Evolutionary conservation across 2,113 vertebrate species (phyloP).

Genomic region (Pedetes capensis): DNA sequence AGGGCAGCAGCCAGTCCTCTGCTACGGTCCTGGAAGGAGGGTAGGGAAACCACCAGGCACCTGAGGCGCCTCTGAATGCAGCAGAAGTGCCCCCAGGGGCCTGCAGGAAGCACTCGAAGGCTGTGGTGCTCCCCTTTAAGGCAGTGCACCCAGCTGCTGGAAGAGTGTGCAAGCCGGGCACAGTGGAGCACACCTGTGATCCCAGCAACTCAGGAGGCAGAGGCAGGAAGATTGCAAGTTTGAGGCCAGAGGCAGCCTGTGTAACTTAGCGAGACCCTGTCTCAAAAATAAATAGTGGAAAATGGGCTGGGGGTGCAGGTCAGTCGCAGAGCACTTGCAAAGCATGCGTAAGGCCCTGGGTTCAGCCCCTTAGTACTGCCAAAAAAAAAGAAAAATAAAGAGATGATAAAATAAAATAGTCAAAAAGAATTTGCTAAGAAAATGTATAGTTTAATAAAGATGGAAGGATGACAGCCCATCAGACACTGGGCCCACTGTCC

Average conservation of each 20-base stretch:
- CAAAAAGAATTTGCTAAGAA: background rate
- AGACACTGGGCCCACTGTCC: background rate
- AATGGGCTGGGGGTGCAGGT: background rate
- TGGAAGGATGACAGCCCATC: background rate
- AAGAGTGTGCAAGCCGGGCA: background rate
- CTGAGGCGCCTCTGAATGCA: background rate
- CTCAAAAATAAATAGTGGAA: background rate
- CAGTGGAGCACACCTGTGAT: too few relatives aligned
- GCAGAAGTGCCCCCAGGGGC: too few relatives aligned
- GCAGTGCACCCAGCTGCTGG: background rate
- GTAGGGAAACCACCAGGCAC: accelerated
- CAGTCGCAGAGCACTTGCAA: background rate
- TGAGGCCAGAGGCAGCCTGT: too few relatives aligned
- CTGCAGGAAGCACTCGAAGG: background rate
- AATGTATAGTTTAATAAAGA: background rate
- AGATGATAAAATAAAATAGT: too few relatives aligned
- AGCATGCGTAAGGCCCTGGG: background rate
- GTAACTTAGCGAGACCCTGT: too few relatives aligned
- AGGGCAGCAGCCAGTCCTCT: too few relatives aligned
- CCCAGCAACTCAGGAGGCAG: background rate
- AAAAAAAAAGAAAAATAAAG: background rate
- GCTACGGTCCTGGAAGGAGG: background rate
- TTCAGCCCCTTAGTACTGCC: too few relatives aligned
- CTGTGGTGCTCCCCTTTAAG: background rate
- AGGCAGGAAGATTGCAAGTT: too few relatives aligned